Percentiles rank a stretch among this genome's conserved stretches.
phyloP scores from a whole-genome alignment of 2,888 invertebrate species.

The Doris montereyensis region DNA sequence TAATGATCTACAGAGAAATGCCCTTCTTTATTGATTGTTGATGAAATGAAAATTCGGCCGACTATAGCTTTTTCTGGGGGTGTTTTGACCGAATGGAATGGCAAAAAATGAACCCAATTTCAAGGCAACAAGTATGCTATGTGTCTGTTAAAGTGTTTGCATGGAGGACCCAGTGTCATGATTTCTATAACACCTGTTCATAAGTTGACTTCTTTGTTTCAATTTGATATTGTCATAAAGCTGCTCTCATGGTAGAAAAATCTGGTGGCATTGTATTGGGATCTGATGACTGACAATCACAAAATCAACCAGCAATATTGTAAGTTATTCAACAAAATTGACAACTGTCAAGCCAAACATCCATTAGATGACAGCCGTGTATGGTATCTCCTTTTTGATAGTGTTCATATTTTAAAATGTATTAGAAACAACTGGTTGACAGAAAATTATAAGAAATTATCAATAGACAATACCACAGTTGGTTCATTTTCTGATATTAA shows the following conservation, averaged over 20 bases:
- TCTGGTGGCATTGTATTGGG: constrained; percentile 14
- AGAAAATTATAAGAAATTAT: constrained; percentile 2
- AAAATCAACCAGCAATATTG: constrained; percentile 13
- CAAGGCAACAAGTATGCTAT: background rate
- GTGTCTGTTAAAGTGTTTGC: constrained; percentile 15
- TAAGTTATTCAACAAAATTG: background rate
- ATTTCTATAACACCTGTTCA: constrained; percentile 12
- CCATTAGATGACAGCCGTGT: no score
- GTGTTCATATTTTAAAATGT: constrained; percentile 11
- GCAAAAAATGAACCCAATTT: constrained; percentile 15
- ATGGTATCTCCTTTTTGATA: constrained; percentile 18
- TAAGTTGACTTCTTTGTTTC: constrained; percentile 3
- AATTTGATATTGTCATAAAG: constrained; percentile 6
- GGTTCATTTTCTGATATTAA: no score
- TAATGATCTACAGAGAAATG: background rate
- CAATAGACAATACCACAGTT: no score
- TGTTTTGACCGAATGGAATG: background rate
- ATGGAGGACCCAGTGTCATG: no score
- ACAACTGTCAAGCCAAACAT: background rate
- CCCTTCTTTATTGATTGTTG: background rate
- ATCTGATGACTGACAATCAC: constrained; percentile 13
- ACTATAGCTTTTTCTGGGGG: background rate
- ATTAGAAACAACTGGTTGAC: no score
- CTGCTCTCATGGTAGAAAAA: background rate
- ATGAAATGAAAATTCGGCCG: background rate